phyloP scores from a whole-genome alignment of 30 jellyfish, hydroid and myxozoan species.

The Kudoa iwatai region DNA sequence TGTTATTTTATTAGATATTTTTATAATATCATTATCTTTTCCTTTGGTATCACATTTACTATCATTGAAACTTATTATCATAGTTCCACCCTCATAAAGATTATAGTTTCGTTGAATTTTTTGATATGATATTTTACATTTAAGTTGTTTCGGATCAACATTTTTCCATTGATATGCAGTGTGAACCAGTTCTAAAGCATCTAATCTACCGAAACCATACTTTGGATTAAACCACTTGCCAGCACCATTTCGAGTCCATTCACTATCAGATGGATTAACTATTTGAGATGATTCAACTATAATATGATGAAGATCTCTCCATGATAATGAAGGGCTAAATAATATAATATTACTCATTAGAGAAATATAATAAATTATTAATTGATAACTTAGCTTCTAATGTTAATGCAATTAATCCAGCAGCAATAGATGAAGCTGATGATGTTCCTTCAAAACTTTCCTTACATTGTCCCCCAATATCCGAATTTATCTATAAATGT shows the following conservation, averaged over 20 bases:
- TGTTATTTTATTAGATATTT: slow-evolving; percentile 5
- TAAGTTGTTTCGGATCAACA: slow-evolving; percentile 22
- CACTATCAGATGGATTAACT: slow-evolving; percentile 87
- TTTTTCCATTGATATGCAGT: slow-evolving; percentile 37
- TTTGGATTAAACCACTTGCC: slow-evolving; percentile 97
- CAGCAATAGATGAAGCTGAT: slow-evolving; percentile 96
- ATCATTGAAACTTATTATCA: slow-evolving; percentile 21
- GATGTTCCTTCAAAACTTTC: slow-evolving; percentile 88
- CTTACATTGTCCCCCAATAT: slow-evolving; percentile 42
- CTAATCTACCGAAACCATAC: slow-evolving; percentile 86
- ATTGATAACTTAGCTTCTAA: slow-evolving; percentile 54
- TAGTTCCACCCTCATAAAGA: too few species aligned
- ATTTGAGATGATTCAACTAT: slow-evolving; percentile 72
- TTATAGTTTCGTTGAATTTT: too few species aligned
- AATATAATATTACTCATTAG: too few species aligned
- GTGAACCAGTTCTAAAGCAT: slow-evolving; percentile 41
- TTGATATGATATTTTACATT: slow-evolving; percentile 8
- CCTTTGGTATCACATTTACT: slow-evolving; percentile 27
- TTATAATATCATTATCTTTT: slow-evolving; percentile 6
- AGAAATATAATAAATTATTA: too few species aligned
- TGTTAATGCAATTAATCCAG: slow-evolving; percentile 84
- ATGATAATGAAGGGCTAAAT: slow-evolving; percentile 22
- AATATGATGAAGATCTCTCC: slow-evolving; percentile 89
- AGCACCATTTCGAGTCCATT: slow-evolving; percentile 92
- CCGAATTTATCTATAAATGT: slow-evolving; percentile 26